Base-by-base conservation (phyloP, 1,140 invertebrate genomes). In the Monochamus saltuarius region DNA sequence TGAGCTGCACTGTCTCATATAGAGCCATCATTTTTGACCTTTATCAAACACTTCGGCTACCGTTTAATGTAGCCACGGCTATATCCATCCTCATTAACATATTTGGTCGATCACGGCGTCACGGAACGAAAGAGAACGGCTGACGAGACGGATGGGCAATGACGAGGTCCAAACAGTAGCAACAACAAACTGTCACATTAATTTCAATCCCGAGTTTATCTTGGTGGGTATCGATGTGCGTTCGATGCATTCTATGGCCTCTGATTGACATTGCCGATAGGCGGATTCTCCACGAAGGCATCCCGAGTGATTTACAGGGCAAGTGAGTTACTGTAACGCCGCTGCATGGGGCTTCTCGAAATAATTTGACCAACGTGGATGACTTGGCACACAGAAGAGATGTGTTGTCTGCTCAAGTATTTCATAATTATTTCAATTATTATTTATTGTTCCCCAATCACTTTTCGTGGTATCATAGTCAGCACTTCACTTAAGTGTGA, bases 161-260 rank as follows among this genome's bases (percentile, higher is more conserved):
- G 45, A 47, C 45, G 29, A 47, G 29, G 17, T 47, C 45, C 19
- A 6, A 47, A 47, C 45, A 19, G 45, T 47, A 47, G 45, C 45
- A 47, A 47, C 19, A 47, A 47, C 45, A 47, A 47, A 47, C 45
- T 11, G 45, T 47, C 45, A 47, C 45, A 47, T 47, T 47, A 47
- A 47, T 47, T 47, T 47, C 17, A 47, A 19, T 47, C 45, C 29
- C 45, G 45, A 11, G 17, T 47, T 47, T 47, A 47, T 47, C 45
- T 47, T 7, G 1, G 13, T 29, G 17, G n/a, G 4, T 19, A 47
- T 47, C 45, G 43, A 45, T 17, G 3, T 17, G 11, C 22, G 45
- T 47, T 19, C 45, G 17, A 47, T 47, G 45, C 16, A 19, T 47
- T 47, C 45, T 47, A 47, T 47, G 45, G 45, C 45, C 45, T 47